These are phyloP conservation scores for Acanthisitta chloris DNA, from an alignment of 2,113 vertebrate species.

Conservation along the genomic window DNA sequence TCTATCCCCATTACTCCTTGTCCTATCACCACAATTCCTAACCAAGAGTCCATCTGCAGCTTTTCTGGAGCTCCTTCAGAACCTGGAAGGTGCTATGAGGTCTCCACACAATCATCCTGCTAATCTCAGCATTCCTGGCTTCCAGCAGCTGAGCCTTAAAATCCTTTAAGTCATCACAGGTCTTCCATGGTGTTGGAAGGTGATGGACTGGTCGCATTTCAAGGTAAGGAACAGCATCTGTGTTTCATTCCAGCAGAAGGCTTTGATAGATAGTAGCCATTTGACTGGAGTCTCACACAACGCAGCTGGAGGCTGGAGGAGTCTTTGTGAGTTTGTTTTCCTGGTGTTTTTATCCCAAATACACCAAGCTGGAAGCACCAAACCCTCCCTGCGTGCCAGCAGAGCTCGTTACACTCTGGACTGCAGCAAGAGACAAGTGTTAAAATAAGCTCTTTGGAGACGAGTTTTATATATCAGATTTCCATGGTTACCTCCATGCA, in stretches of 20 bases:
- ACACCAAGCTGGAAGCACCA: not conserved
- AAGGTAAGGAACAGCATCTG: not conserved
- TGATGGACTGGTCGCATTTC: too few relatives aligned
- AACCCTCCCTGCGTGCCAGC: not conserved
- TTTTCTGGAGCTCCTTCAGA: too few relatives aligned
- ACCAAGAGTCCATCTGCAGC: too few relatives aligned
- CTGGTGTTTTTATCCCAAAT: not conserved
- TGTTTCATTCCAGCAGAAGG: too few relatives aligned
- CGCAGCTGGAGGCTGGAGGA: not conserved
- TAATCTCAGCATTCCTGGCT: not conserved
- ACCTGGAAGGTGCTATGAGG: too few relatives aligned
- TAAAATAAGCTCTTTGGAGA: not conserved
- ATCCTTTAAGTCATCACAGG: not conserved
- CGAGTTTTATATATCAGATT: conserved; percentile 1
- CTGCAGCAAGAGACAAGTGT: not conserved
- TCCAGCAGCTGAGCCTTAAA: not conserved
- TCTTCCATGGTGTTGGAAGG: too few relatives aligned
- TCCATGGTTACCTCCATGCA: conserved; percentile 25
- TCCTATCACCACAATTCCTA: too few relatives aligned
- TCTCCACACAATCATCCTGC: too few relatives aligned
- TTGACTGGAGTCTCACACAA: too few relatives aligned
- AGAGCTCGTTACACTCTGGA: not conserved
- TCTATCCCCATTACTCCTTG: too few relatives aligned
- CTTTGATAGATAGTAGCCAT: too few relatives aligned
- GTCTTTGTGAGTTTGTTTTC: not conserved